phyloP scores from a whole-genome alignment of 2,888 invertebrate species.

The Priocnemis perturbator region DNA sequence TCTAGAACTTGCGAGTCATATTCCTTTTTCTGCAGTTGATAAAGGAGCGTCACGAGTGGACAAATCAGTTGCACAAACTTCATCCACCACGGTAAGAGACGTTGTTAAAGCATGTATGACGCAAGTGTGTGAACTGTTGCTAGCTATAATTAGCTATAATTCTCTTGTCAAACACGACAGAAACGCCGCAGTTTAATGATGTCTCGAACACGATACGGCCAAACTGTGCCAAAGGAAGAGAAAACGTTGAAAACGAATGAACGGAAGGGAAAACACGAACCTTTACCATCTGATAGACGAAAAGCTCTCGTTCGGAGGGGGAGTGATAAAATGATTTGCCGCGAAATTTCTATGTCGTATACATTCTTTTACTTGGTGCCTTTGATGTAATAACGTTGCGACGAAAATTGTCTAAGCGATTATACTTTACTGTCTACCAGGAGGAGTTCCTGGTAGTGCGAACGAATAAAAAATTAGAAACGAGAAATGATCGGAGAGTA shows the following conservation, averaged over 20 bases:
- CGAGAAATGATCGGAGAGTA: neutral
- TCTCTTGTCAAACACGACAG: too few relatives aligned
- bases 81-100: too few relatives aligned
- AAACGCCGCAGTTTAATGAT: neutral
- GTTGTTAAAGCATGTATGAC: too few relatives aligned
- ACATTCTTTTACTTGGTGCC: conserved; percentile 55
- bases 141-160: too few relatives aligned
- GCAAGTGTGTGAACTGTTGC: too few relatives aligned
- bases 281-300: neutral
- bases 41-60: too few relatives aligned
- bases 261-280: conserved; percentile 13
- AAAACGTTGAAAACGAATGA: conserved; percentile 17
- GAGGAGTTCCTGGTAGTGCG: conserved; percentile 14
- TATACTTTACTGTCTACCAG: conserved; percentile 46
- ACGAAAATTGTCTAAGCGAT: conserved; percentile 41
- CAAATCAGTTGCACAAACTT: too few relatives aligned
- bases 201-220: conserved; percentile 42
- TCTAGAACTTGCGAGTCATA: too few relatives aligned
- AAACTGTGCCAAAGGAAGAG: conserved; percentile 46
- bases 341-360: conserved; percentile 8
- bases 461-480: conserved; percentile 5
- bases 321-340: too few relatives aligned
- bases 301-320: too few relatives aligned
- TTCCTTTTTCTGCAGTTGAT: too few relatives aligned
- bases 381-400: conserved; percentile 46